These are phyloP conservation scores for Urocolius indicus DNA, from an alignment of 2,113 vertebrate genomes.

Conservation along the genomic window DNA sequence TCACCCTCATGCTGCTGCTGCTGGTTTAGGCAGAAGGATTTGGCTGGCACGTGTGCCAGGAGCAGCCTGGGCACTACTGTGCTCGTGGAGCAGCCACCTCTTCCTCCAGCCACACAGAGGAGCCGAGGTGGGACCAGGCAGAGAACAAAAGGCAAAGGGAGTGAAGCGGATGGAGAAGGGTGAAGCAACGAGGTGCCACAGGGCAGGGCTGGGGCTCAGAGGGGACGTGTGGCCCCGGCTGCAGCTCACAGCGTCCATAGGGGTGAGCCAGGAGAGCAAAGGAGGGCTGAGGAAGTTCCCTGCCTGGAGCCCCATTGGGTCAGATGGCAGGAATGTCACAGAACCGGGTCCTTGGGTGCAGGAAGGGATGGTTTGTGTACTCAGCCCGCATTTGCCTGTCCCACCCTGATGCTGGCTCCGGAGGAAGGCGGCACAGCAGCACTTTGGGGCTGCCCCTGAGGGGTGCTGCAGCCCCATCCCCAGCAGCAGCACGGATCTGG, in stretches of 20 bases:
- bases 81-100: neutral
- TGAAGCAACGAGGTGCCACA: neutral
- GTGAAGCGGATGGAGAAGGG: neutral
- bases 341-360: neutral
- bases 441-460: accelerated
- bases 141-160: neutral
- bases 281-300: neutral
- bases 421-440: neutral
- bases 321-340: neutral
- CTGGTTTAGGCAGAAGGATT: neutral
- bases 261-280: neutral
- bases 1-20: accelerated
- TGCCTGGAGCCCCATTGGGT: neutral
- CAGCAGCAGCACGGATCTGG: neutral
- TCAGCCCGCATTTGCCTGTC: neutral
- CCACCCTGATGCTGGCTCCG: accelerated
- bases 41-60: accelerated
- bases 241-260: neutral
- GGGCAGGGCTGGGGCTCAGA: neutral
- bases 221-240: neutral
- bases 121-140: accelerated
- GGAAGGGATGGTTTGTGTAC: neutral
- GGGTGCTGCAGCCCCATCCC: too few relatives aligned
- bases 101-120: accelerated
- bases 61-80: neutral